Conservation (phyloP, 2,113 vertebrate genomes). For the Sapayoa aenigma region DNA sequence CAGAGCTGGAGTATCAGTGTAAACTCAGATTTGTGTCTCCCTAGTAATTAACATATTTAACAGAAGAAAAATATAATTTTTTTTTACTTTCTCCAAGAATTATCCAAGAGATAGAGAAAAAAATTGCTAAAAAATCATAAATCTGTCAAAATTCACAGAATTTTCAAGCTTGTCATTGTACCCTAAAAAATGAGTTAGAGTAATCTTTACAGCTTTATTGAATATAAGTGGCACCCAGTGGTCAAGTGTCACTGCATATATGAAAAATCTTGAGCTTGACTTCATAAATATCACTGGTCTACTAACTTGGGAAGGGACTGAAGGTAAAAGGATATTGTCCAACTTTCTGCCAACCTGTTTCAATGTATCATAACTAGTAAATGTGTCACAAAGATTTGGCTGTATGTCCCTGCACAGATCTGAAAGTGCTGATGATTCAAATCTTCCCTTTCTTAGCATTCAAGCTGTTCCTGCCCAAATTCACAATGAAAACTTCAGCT, state of each 20-base stretch:
- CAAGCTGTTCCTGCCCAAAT: background rate
- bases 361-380: background rate
- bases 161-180: background rate
- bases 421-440: background rate
- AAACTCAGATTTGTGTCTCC: conserved; percentile 41
- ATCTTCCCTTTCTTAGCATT: background rate
- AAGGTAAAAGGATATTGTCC: background rate
- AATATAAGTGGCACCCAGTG: background rate
- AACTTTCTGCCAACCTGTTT: background rate
- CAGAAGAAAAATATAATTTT: background rate
- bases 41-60: background rate
- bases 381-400: fast-evolving
- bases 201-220: conserved; percentile 28
- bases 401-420: background rate
- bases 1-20: background rate
- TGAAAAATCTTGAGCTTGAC: background rate
- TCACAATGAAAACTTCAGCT: background rate
- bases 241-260: background rate
- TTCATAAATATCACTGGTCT: background rate
- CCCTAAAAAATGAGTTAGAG: background rate
- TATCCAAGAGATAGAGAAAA: conserved; percentile 44
- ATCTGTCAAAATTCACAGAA: conserved; percentile 27
- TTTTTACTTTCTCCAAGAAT: background rate
- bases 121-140: conserved; percentile 37
- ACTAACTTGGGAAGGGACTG: background rate